Evolutionary conservation across 2,888 invertebrate species (phyloP).

Genomic region (Prosapia bicincta): DNA sequence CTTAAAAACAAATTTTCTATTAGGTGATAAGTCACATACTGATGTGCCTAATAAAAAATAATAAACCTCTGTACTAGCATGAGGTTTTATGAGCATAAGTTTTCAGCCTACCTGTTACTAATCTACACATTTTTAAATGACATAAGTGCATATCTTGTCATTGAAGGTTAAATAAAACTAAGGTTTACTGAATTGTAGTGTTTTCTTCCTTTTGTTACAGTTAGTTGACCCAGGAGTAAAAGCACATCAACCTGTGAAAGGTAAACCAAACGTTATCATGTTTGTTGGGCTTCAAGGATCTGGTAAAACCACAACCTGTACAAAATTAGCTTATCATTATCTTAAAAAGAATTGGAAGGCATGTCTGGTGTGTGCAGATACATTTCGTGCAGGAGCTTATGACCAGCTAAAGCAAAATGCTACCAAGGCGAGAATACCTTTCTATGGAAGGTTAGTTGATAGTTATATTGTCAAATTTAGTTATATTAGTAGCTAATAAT

Average conservation of each 20-base stretch:
- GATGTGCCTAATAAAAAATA: too few species aligned
- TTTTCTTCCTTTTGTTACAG: slow-evolving; percentile 46
- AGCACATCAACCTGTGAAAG: slow-evolving; percentile 93
- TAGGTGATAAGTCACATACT: too few species aligned
- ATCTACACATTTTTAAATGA: too few species aligned
- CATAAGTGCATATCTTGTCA: too few species aligned
- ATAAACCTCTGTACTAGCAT: too few species aligned
- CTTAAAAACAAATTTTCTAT: too few species aligned
- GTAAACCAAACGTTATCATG: slow-evolving; percentile 95
- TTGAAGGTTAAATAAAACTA: too few species aligned
- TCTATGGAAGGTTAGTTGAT: slow-evolving; percentile 83
- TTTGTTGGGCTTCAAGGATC: slow-evolving; percentile 99
- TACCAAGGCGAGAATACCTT: slow-evolving; percentile 97
- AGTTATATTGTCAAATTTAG: too few species aligned
- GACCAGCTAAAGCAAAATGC: slow-evolving; percentile 99
- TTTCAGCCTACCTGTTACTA: too few species aligned
- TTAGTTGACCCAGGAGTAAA: slow-evolving; percentile 97
- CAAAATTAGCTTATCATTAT: slow-evolving; percentile 98
- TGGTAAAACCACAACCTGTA: slow-evolving; percentile 99
- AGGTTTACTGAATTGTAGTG: background rate
- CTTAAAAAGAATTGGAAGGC: slow-evolving; percentile 99
- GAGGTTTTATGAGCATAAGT: too few species aligned
- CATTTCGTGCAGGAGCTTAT: slow-evolving; percentile 99
- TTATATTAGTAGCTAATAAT: too few species aligned
- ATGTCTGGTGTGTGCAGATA: slow-evolving; percentile 97